A percentile compares a stretch with the other conserved stretches of the same genome.
These are phyloP conservation scores for Pycnomerus fuliginosus DNA, from an alignment of 2,888 invertebrate genomes.

Conservation along the genomic window DNA sequence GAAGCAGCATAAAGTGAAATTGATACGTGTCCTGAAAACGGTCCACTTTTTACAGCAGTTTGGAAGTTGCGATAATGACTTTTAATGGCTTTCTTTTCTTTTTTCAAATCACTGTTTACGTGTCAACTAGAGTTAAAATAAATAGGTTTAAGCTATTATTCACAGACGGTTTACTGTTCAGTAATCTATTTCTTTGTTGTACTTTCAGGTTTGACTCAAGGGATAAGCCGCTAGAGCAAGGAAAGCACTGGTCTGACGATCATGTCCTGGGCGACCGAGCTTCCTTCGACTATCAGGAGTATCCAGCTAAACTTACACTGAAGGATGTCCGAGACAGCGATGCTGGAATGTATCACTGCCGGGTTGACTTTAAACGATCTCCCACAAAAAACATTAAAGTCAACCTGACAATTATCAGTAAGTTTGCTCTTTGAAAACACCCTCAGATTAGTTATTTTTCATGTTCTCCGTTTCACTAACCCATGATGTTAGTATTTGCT, in stretches of 20 bases:
- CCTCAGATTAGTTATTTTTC: constrained; percentile 11
- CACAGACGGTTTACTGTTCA: not conserved
- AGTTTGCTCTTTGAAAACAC: no score
- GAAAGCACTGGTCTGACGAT: constrained; percentile 80
- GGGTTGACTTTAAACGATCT: constrained; percentile 87
- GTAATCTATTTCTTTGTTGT: constrained; percentile 16
- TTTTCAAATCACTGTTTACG: no score
- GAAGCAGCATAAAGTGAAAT: no score
- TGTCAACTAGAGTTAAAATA: no score
- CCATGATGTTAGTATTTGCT: no score
- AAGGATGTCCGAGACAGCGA: constrained; percentile 74
- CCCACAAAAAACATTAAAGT: constrained; percentile 85
- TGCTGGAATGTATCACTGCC: constrained; percentile 81
- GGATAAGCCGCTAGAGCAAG: constrained; percentile 69
- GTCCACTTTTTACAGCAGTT: no score
- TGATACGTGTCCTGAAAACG: no score
- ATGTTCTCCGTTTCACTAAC: no score
- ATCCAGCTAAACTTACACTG: constrained; percentile 74
- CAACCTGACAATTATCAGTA: constrained; percentile 86
- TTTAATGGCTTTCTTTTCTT: no score
- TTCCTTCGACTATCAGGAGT: constrained; percentile 72
- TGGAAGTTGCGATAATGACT: no score
- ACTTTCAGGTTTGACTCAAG: constrained; percentile 71
- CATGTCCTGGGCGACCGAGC: constrained; percentile 72
- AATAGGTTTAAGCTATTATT: no score